These are phyloP conservation scores for Rhingia campestris DNA, from an alignment of 2,888 invertebrate genomes.

Conservation along the genomic window DNA sequence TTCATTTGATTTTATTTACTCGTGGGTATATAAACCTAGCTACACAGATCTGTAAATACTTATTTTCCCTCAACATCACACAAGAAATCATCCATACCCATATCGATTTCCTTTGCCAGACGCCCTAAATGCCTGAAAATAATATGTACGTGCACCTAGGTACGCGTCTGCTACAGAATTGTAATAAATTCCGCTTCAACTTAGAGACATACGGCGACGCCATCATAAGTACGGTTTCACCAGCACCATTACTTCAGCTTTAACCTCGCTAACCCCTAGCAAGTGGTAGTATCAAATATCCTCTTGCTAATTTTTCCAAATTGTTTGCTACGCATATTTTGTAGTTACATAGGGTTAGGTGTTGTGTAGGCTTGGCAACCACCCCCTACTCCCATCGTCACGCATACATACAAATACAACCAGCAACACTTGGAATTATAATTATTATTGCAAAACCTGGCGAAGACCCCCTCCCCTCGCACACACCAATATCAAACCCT, in stretches of 20 bases:
- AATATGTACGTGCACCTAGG: no score
- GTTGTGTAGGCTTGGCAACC: background rate
- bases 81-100: no score
- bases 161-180: no score
- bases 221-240: background rate
- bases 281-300: conserved; percentile 47
- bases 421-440: conserved; percentile 68
- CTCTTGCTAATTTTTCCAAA: conserved; percentile 54
- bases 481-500: background rate
- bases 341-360: background rate
- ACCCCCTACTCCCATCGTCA: background rate
- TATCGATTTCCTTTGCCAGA: conserved; percentile 3
- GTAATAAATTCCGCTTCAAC: no score
- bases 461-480: background rate
- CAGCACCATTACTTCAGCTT: background rate
- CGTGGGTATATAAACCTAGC: no score
- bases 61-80: background rate
- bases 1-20: no score
- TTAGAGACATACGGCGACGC: no score
- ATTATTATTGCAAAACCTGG: conserved; percentile 67
- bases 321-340: conserved; percentile 50
- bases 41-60: no score
- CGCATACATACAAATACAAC: conserved; percentile 9
- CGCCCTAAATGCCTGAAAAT: background rate
- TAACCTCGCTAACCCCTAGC: background rate